A percentile compares a stretch with the other conserved stretches of the same genome.
phyloP scores from a whole-genome alignment of 1,140 invertebrate species.

The Leptestheria dahalacensis region DNA sequence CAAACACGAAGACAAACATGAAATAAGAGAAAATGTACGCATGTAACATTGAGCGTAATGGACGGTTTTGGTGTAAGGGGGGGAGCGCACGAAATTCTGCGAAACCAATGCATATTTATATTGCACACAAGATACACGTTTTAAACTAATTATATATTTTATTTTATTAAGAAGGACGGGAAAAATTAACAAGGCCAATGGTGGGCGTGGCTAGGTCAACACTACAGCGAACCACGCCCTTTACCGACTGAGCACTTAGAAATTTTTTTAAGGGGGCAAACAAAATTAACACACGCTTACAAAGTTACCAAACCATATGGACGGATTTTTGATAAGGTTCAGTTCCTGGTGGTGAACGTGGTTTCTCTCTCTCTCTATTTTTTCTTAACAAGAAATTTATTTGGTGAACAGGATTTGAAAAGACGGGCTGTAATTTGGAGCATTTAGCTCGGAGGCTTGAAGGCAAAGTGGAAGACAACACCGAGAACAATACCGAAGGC shows the following conservation, averaged over 20 bases:
- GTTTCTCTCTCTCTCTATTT: no score
- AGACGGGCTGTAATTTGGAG: neutral
- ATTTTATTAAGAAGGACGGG: no score
- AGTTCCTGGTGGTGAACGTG: no score
- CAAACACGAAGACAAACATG: neutral
- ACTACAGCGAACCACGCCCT: no score
- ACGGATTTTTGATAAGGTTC: neutral
- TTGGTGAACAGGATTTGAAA: no score
- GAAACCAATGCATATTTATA: neutral
- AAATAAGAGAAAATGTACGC: neutral
- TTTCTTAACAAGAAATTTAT: no score
- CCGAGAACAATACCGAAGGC: conserved; percentile 15
- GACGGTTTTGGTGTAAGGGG: neutral
- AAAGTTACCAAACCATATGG: neutral
- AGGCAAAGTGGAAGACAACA: conserved; percentile 14
- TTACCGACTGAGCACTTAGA: no score
- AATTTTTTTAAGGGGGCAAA: no score
- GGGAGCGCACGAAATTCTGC: no score
- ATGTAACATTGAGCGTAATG: neutral
- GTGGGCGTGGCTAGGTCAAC: neutral
- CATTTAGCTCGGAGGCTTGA: neutral
- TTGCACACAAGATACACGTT: neutral
- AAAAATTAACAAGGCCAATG: no score
- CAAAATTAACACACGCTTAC: neutral
- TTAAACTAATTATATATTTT: no score